These are phyloP conservation scores for Sympetrum striolatum DNA, from an alignment of 2,888 invertebrate species.

Conservation along the genomic window DNA sequence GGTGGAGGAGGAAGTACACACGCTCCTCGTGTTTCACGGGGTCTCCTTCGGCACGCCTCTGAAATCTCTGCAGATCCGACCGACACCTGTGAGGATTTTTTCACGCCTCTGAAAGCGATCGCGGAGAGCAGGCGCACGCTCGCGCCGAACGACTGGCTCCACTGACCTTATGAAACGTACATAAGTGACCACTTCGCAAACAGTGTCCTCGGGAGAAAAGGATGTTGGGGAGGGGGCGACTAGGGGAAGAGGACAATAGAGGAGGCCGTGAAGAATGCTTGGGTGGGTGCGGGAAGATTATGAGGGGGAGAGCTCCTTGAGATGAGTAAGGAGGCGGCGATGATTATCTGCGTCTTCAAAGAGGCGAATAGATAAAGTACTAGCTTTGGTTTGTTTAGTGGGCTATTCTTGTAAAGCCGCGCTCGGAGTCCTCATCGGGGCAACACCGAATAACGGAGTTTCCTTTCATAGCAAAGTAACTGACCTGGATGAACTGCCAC, in stretches of 20 bases:
- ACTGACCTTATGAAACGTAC: background rate
- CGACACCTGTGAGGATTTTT: background rate
- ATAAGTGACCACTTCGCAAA: constrained; percentile 4
- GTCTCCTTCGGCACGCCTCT: background rate
- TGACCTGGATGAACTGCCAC: no score
- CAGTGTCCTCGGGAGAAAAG: constrained; percentile 28
- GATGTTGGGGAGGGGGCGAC: background rate
- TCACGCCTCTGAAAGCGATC: background rate
- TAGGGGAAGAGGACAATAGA: background rate
- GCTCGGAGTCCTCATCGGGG: no score
- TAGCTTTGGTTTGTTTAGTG: background rate
- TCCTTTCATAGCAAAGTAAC: no score
- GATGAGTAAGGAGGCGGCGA: background rate
- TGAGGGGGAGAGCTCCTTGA: background rate
- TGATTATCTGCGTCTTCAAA: background rate
- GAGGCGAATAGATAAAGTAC: background rate
- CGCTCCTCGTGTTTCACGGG: background rate
- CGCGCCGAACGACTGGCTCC: background rate
- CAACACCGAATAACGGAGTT: no score
- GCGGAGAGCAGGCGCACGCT: background rate
- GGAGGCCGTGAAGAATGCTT: background rate
- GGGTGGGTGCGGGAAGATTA: background rate
- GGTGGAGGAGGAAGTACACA: background rate
- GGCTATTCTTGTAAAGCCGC: background rate
- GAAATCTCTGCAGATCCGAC: background rate